Conservation (phyloP, 2,888 invertebrate genomes). For the Nebria salina region DNA sequence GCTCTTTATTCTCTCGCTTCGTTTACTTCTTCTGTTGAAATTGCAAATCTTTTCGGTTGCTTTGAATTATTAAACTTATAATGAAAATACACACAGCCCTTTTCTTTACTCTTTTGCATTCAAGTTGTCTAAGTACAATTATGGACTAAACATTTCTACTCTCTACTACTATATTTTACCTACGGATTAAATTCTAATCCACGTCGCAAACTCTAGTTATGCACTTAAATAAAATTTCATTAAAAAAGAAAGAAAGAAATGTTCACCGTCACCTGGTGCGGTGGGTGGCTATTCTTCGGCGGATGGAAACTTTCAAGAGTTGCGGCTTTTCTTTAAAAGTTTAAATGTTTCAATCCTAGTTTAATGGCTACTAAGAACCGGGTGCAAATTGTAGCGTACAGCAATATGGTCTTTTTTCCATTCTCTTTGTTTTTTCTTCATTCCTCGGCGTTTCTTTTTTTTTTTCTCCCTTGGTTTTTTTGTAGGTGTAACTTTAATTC, state of each 20-base stretch:
- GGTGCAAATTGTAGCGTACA: slow-evolving; percentile 38
- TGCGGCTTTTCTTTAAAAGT: slow-evolving; percentile 54
- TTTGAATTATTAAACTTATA: slow-evolving; percentile 45
- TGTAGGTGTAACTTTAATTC: slow-evolving; percentile 47
- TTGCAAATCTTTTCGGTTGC: slow-evolving; percentile 36
- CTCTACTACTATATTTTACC: too few species aligned
- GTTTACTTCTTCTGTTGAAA: slow-evolving; percentile 28
- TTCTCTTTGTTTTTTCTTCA: slow-evolving; percentile 24
- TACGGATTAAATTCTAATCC: too few species aligned
- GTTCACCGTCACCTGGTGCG: slow-evolving; percentile 41
- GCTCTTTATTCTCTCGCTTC: slow-evolving; percentile 46
- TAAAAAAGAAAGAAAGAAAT: slow-evolving; percentile 19
- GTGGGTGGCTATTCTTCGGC: slow-evolving; percentile 33
- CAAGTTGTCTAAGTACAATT: neutral
- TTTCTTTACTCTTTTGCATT: too few species aligned
- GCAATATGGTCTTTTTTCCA: slow-evolving; percentile 35
- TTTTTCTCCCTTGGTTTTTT: slow-evolving; percentile 26
- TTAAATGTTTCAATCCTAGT: slow-evolving; percentile 52
- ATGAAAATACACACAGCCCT: slow-evolving; percentile 32
- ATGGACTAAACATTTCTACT: neutral
- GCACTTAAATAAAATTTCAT: neutral
- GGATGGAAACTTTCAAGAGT: slow-evolving; percentile 42
- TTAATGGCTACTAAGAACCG: slow-evolving; percentile 50
- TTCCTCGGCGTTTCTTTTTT: slow-evolving; percentile 15
- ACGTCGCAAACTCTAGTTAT: neutral